Conservation (phyloP, 2,797 vertebrate genomes). For the Champsocephalus gunnari region DNA sequence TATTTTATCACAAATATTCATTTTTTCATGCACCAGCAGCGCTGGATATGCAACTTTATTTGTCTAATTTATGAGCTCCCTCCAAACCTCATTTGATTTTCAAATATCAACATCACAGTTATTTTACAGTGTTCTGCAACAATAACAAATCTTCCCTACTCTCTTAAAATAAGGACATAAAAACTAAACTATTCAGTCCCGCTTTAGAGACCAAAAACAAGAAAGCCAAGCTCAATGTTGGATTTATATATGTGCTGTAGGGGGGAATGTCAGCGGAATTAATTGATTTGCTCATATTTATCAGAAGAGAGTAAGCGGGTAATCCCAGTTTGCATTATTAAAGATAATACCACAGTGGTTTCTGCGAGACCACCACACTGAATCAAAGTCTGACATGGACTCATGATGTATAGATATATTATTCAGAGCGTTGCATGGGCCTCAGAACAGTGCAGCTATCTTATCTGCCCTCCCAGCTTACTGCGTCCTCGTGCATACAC, state of each 20-base stretch:
- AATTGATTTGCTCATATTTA: slow-evolving; percentile 85
- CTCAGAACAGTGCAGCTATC: slow-evolving; percentile 65
- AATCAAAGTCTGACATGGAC: slow-evolving; percentile 84
- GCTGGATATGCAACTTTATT: slow-evolving; percentile 46
- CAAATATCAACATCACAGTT: slow-evolving; percentile 59
- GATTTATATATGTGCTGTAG: slow-evolving; percentile 73
- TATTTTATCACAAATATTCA: slow-evolving; percentile 46
- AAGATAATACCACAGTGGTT: slow-evolving; percentile 85
- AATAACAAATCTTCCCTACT: slow-evolving; percentile 54
- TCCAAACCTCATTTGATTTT: slow-evolving; percentile 59
- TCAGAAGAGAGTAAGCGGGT: slow-evolving; percentile 81
- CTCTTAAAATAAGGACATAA: slow-evolving; percentile 51
- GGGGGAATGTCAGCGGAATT: slow-evolving; percentile 79
- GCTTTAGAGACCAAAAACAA: slow-evolving; percentile 63
- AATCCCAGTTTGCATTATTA: slow-evolving; percentile 86
- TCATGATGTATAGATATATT: slow-evolving; percentile 86
- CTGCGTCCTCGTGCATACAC: slow-evolving; percentile 63
- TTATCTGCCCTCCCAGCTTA: slow-evolving; percentile 70
- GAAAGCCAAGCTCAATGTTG: slow-evolving; percentile 58
- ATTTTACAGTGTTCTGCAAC: slow-evolving; percentile 53
- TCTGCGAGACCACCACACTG: slow-evolving; percentile 80
- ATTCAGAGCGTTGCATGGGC: slow-evolving; percentile 79
- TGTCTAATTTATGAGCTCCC: slow-evolving; percentile 57
- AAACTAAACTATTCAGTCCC: slow-evolving; percentile 46
- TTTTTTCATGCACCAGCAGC: slow-evolving; percentile 33